These are phyloP conservation scores for Lasioglossum calceatum DNA, from an alignment of 2,888 invertebrate genomes.

Conservation along the genomic window DNA sequence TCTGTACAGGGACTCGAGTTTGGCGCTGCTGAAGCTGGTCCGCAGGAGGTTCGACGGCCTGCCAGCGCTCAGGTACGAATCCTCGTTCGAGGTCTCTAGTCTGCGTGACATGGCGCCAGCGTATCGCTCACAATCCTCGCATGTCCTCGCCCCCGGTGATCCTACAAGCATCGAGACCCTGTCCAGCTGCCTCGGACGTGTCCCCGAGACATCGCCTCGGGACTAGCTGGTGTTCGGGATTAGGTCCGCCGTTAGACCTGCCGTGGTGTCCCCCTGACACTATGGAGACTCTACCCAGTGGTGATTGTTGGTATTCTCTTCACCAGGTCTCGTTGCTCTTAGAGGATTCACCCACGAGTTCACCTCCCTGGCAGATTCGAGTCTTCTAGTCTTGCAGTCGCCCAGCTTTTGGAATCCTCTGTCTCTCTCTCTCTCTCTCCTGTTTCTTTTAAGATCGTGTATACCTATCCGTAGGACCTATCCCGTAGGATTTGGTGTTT, in stretches of 20 bases:
- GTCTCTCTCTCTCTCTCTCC: not conserved
- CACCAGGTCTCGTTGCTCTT: not conserved
- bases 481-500: not conserved
- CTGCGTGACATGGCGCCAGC: conserved; percentile 74
- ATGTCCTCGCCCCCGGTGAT: not conserved
- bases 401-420: not conserved
- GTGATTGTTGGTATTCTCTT: not conserved
- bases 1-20: conserved; percentile 89
- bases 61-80: conserved; percentile 82
- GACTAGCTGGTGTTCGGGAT: not conserved
- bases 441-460: no score
- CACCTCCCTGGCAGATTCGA: not conserved
- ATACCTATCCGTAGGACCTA: no score
- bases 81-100: conserved; percentile 81
- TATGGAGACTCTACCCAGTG: not conserved
- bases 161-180: conserved; percentile 1
- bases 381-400: not conserved
- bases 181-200: not conserved
- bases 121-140: conserved; percentile 11
- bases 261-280: not conserved
- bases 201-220: conserved; percentile 15
- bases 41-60: conserved; percentile 83
- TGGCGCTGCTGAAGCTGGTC: conserved; percentile 87
- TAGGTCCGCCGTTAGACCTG: not conserved
- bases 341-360: not conserved